Evolutionary conservation across 2,113 vertebrate species (phyloP), one percentile per base, ranked within the genome.

Genomic region (Pao palembangensis): DNA sequence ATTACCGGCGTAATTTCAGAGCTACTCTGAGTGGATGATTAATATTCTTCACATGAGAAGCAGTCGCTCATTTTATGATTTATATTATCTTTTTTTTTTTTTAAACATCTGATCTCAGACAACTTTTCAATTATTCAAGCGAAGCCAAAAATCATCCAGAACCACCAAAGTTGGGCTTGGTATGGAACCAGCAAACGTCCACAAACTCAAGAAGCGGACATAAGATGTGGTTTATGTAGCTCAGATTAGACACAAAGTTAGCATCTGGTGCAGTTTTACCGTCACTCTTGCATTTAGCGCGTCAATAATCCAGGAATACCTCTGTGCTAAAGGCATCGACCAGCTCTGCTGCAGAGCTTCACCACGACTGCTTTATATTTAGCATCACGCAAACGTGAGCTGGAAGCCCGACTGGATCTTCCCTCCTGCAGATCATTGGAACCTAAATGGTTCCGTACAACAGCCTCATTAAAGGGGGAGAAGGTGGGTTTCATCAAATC

Each of bases 401-500:
- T 52, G n/a, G 28, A 31, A 31, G 28, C 28, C 28, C 34, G 34
- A 12, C 34, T 8, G 34, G 34, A 1, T 38, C 8, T 12, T 38
- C 34, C 11, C 34, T 12, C 10, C 34, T 47, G 50, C 4, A 41
- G 69, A 52, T 49, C 55, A 41, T 25, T 19, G 7, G 31, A 63
- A 55, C 17, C 34, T 51, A 54, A 55, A 75, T 73, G 54, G 56
- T 63, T 77, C 56, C 50, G 42, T 5, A 23, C 21, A 28, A 38
- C 34, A 38, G 34, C 34, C 60, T 76, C 52, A 68, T 80, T 61
- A 70, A 48, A 57, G n/a, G 0, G 2, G 25, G 23, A 55, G 16
- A 53, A 44, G 56, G 19, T 2, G 17, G 5, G 21, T 46, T 68
- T 72, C 31, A 69, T 81, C 63, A 64, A 61, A 79, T 48, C 62